Percentiles rank a stretch among this genome's conserved stretches.
Conservation (phyloP, 2,797 vertebrate species). For the Mergus octosetaceus region DNA sequence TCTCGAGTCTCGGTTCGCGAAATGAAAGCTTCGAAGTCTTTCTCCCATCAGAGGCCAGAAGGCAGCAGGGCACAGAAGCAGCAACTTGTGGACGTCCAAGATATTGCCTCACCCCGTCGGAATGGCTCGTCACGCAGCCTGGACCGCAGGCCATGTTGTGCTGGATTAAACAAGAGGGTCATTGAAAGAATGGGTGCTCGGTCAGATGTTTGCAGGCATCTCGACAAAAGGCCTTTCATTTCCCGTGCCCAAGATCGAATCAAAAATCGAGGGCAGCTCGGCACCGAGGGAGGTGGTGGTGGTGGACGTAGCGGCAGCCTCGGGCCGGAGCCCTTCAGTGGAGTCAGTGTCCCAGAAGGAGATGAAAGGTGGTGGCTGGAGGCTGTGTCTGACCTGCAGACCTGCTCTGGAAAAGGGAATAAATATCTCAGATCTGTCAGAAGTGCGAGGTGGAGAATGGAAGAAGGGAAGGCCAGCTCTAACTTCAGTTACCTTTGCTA, state of each 20-base stretch:
- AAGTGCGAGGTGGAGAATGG: neutral
- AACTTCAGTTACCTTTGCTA: neutral
- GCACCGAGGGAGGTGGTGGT: neutral
- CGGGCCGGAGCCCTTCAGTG: rapidly evolving
- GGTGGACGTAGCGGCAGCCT: neutral
- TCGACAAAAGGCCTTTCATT: conserved; percentile 27
- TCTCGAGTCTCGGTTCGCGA: rapidly evolving
- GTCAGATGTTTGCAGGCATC: conserved; percentile 7
- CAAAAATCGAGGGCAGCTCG: neutral
- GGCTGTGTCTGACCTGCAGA: neutral
- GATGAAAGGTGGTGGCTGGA: neutral
- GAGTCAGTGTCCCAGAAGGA: neutral
- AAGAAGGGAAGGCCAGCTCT: neutral
- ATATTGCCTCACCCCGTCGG: neutral
- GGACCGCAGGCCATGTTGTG: neutral
- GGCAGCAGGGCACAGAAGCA: neutral
- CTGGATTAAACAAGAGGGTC: neutral
- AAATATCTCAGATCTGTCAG: neutral
- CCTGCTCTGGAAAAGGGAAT: neutral
- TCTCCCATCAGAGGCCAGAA: neutral
- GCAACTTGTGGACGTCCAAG: neutral
- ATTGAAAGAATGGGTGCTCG: conserved; percentile 21
- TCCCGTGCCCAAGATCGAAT: neutral
- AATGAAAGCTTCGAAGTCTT: neutral
- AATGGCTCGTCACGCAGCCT: neutral